phyloP scores from a whole-genome alignment of 2,888 invertebrate species.

The Troides aeacus region DNA sequence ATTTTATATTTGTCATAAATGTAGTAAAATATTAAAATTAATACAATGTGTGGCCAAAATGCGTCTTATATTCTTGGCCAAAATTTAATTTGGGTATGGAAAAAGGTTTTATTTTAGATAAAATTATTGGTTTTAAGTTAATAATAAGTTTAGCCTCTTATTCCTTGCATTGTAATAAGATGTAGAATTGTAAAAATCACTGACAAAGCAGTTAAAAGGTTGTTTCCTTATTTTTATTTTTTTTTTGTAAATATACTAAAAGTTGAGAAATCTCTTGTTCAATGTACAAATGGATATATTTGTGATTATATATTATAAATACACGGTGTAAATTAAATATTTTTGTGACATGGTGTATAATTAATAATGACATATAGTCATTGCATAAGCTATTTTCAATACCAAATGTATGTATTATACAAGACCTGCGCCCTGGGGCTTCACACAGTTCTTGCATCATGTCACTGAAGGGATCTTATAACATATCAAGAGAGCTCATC shows the following conservation, averaged over 20 bases:
- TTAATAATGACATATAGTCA: constrained; percentile 50
- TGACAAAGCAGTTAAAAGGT: constrained; percentile 56
- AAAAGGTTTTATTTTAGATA: constrained; percentile 1
- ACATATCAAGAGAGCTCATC: constrained; percentile 67
- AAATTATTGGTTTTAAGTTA: constrained; percentile 11
- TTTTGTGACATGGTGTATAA: constrained; percentile 76
- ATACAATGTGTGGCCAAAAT: not conserved
- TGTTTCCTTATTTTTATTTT: constrained; percentile 58
- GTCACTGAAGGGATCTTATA: constrained; percentile 54
- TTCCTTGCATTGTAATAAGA: constrained; percentile 44
- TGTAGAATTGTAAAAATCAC: constrained; percentile 52
- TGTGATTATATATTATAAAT: constrained; percentile 63
- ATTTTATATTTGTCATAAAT: too few species aligned
- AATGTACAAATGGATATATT: constrained; percentile 77
- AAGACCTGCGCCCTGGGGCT: constrained; percentile 53
- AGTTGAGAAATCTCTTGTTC: constrained; percentile 56
- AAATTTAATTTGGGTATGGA: not conserved
- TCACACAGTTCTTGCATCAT: constrained; percentile 72
- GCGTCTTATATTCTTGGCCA: not conserved
- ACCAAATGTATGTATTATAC: constrained; percentile 51
- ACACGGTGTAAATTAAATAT: constrained; percentile 68
- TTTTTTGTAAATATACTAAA: constrained; percentile 68
- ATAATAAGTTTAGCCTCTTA: constrained; percentile 66
- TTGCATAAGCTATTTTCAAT: constrained; percentile 61
- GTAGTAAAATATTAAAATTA: too few species aligned